phyloP scores from a whole-genome alignment of 1,140 invertebrate species.

The Plutomurus gul region DNA sequence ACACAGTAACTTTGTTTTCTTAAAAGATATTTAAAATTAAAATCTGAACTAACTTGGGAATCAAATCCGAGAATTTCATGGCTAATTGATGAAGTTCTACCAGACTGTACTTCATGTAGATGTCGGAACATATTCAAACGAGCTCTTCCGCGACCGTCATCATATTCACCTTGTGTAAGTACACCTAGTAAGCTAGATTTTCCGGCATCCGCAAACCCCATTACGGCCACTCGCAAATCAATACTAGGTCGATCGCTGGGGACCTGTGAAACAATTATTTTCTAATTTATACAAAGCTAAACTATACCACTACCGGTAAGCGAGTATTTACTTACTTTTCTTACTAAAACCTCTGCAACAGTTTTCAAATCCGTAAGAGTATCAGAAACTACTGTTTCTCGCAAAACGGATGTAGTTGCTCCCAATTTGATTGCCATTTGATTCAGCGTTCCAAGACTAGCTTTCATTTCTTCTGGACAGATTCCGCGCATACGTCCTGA shows the following conservation, averaged over 20 bases:
- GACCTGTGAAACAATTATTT: constrained; percentile 62
- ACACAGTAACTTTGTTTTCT: not conserved
- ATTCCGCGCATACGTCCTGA: constrained; percentile 84
- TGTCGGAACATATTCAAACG: constrained; percentile 94
- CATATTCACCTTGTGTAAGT: constrained; percentile 90
- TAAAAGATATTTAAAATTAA: not conserved
- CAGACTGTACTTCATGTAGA: constrained; percentile 94
- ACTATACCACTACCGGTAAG: not conserved
- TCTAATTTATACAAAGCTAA: not conserved
- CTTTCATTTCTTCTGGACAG: constrained; percentile 75
- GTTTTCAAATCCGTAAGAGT: constrained; percentile 56
- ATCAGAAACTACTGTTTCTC: constrained; percentile 63
- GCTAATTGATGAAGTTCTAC: constrained; percentile 93
- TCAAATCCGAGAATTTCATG: constrained; percentile 97
- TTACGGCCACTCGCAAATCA: constrained; percentile 86
- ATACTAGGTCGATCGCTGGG: constrained; percentile 89
- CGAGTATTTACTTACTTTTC: constrained; percentile 75
- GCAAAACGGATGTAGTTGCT: constrained; percentile 75
- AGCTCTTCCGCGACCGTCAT: constrained; percentile 92
- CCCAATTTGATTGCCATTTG: constrained; percentile 83
- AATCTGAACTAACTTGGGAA: constrained; percentile 62
- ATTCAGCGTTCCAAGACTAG: constrained; percentile 78
- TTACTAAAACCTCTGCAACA: constrained; percentile 85
- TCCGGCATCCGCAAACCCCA: constrained; percentile 91
- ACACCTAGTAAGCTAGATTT: constrained; percentile 87